Conservation (phyloP, 1,140 invertebrate genomes). For the Hycleus cichorii region DNA sequence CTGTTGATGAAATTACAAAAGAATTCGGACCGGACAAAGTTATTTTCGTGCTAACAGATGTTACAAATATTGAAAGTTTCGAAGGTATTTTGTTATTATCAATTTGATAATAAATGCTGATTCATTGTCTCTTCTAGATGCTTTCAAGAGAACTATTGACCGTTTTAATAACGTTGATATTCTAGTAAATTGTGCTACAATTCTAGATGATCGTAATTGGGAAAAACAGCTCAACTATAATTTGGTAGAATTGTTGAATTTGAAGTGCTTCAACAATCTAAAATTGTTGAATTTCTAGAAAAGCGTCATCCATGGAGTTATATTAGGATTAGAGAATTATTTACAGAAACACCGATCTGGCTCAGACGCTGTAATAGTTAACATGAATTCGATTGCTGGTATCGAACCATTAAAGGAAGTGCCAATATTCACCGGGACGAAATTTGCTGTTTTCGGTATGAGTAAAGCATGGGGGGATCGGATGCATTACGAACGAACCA, state of each 20-base stretch:
- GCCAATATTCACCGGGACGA: conserved; percentile 28
- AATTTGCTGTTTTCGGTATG: conserved; percentile 26
- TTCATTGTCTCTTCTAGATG: conserved; percentile 12
- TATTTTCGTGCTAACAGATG: conserved; percentile 10
- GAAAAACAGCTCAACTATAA: conserved; percentile 44
- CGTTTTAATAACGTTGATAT: conserved; percentile 41
- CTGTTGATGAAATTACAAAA: conserved; percentile 21
- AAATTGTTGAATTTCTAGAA: conserved; percentile 13
- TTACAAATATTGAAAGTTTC: conserved; percentile 19
- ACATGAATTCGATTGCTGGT: conserved; percentile 24
- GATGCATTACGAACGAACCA: conserved; percentile 26
- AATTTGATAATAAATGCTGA: not conserved
- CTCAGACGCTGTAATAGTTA: conserved; percentile 26
- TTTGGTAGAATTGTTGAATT: conserved; percentile 35
- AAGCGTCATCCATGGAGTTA: conserved; percentile 22
- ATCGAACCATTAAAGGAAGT: conserved; percentile 11
- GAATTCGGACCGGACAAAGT: conserved; percentile 28
- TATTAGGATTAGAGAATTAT: conserved; percentile 29
- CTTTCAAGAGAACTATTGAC: conserved; percentile 25
- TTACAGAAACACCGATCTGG: conserved; percentile 22
- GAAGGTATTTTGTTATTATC: conserved; percentile 20
- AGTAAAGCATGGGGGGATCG: conserved; percentile 19
- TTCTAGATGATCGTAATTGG: conserved; percentile 44
- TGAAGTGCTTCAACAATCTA: too few relatives aligned
- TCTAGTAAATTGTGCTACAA: conserved; percentile 46